Conservation (phyloP, 2,797 vertebrate species). For the Octomys mimax region DNA sequence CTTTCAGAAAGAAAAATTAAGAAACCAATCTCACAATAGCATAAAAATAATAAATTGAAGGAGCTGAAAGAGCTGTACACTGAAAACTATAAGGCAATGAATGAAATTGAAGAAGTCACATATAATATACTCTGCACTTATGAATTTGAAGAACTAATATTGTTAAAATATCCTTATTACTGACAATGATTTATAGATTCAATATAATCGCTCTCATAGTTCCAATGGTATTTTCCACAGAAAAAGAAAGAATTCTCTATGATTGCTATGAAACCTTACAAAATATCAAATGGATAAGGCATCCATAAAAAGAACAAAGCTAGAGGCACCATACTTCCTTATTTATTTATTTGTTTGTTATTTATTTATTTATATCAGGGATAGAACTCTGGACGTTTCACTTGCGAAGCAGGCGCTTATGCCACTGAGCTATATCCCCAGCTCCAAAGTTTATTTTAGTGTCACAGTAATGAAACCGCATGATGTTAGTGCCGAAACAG, state of each 20-base stretch:
- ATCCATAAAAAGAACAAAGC: neutral
- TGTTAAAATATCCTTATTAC: neutral
- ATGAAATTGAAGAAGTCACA: neutral
- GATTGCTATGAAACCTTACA: neutral
- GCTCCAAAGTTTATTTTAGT: neutral
- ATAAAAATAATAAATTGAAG: neutral
- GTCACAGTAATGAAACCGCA: neutral
- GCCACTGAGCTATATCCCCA: too few relatives aligned
- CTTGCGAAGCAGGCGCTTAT: too few relatives aligned
- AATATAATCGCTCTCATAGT: neutral
- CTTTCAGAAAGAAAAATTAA: neutral
- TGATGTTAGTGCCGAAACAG: neutral
- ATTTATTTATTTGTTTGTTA: neutral
- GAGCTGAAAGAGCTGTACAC: neutral
- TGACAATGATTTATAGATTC: neutral
- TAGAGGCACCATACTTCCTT: neutral
- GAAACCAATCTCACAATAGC: neutral
- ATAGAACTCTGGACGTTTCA: too few relatives aligned
- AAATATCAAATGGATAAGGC: neutral
- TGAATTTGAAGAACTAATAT: neutral
- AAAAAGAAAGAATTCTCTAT: neutral
- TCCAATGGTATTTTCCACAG: neutral
- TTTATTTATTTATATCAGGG: too few relatives aligned
- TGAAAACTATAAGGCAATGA: neutral
- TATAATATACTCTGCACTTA: neutral